Evolutionary conservation across 2,113 vertebrate species (phyloP).

Genomic region (Enhydra lutris): DNA sequence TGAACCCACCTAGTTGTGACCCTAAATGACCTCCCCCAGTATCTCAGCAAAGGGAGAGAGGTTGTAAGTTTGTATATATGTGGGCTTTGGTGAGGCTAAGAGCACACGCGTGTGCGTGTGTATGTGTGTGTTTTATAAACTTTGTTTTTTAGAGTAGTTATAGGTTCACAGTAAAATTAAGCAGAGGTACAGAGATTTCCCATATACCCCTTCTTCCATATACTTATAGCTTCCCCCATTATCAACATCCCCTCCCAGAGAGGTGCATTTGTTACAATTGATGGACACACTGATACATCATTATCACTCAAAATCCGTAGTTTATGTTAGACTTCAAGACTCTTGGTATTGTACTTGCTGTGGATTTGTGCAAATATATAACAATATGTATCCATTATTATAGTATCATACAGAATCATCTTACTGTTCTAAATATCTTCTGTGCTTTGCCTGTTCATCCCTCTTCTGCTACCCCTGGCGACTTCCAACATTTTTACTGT

Average conservation of each 20-base stretch:
- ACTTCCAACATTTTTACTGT: not conserved
- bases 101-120: not conserved
- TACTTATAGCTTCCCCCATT: fast-evolving
- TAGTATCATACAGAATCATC: not conserved
- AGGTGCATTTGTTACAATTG: not conserved
- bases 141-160: not conserved
- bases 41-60: not conserved
- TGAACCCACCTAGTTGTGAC: not conserved
- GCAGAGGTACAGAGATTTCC: not conserved
- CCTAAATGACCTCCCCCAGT: not conserved
- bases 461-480: not conserved
- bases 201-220: not conserved
- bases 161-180: not conserved
- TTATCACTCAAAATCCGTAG: not conserved
- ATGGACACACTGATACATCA: not conserved
- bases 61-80: not conserved
- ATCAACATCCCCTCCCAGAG: not conserved
- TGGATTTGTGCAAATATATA: not conserved
- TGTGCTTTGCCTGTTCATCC: not conserved
- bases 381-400: not conserved
- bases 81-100: not conserved
- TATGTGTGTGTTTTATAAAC: not conserved
- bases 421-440: not conserved
- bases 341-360: not conserved
- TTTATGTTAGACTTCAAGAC: not conserved